These are phyloP conservation scores for Mustela nigripes DNA, from an alignment of 2,113 vertebrate species.

Conservation along the genomic window DNA sequence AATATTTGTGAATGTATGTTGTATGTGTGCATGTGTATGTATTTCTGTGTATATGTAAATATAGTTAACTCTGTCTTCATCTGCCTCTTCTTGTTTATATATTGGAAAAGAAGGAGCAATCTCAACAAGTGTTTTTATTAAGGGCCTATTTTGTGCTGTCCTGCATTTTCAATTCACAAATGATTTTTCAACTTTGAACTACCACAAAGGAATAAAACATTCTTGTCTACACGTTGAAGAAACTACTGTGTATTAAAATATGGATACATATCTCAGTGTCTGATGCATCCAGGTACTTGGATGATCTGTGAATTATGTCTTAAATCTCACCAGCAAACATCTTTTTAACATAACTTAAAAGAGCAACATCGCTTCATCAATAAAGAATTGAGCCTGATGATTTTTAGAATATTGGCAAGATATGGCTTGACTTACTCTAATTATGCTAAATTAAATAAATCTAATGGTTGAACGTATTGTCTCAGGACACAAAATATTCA, in stretches of 20 bases:
- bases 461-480: background rate
- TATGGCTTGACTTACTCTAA: background rate
- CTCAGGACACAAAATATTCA: background rate
- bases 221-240: constrained; percentile 66
- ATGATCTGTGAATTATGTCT: constrained; percentile 47
- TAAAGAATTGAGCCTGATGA: constrained; percentile 29
- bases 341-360: constrained; percentile 45
- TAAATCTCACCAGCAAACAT: constrained; percentile 56
- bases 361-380: constrained; percentile 29
- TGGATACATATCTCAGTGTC: constrained; percentile 64
- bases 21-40: background rate
- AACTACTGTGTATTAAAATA: constrained; percentile 55
- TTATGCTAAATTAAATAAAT: background rate
- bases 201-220: constrained; percentile 62
- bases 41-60: background rate
- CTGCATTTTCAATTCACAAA: constrained; percentile 74
- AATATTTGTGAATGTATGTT: constrained; percentile 26
- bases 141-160: constrained; percentile 62
- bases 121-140: constrained; percentile 73
- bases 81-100: constrained; percentile 70
- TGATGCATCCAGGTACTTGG: constrained; percentile 65
- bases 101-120: constrained; percentile 62
- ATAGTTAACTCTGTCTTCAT: constrained; percentile 60
- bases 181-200: constrained; percentile 61
- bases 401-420: constrained; percentile 51